phyloP scores from a whole-genome alignment of 37 sponge, comb jelly and placozoan genomes.

The Crambe crambe region DNA sequence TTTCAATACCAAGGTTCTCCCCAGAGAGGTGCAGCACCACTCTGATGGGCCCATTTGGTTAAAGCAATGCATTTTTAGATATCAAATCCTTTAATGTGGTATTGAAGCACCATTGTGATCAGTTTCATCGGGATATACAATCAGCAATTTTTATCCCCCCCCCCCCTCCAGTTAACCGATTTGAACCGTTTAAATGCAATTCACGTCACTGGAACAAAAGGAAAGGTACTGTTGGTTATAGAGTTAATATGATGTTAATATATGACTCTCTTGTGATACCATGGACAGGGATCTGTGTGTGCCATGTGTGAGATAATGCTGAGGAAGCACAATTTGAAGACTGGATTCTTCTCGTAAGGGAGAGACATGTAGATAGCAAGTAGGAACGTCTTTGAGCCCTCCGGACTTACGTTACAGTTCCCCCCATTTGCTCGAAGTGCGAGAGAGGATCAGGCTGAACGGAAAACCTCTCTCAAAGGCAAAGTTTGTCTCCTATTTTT shows the following conservation, averaged over 20 bases:
- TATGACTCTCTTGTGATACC: no score
- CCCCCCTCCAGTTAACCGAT: conserved; percentile 34
- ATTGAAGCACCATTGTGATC: no score
- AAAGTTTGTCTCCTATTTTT: conserved; percentile 81
- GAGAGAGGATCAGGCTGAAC: conserved; percentile 94
- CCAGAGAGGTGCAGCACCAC: no score
- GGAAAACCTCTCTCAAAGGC: conserved; percentile 79
- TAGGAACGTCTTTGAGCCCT: background rate
- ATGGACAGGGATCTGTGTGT: conserved; percentile 91
- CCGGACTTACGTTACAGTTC: conserved; percentile 40
- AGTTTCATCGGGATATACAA: no score
- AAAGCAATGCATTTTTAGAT: no score
- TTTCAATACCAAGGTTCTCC: no score
- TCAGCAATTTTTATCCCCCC: no score
- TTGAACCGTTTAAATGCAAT: conserved; percentile 63
- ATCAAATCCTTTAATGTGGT: no score
- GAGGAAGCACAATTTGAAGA: conserved; percentile 67
- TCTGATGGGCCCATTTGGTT: no score
- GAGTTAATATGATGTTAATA: no score
- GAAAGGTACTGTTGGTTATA: no score
- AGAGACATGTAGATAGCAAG: background rate
- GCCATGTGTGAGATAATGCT: conserved; percentile 90
- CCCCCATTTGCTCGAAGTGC: conserved; percentile 91
- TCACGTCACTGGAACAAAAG: conserved; percentile 89
- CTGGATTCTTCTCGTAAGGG: conserved; percentile 87